Base-by-base conservation (phyloP, 2,888 invertebrate species). In the Brachypalpus laphriformis region DNA sequence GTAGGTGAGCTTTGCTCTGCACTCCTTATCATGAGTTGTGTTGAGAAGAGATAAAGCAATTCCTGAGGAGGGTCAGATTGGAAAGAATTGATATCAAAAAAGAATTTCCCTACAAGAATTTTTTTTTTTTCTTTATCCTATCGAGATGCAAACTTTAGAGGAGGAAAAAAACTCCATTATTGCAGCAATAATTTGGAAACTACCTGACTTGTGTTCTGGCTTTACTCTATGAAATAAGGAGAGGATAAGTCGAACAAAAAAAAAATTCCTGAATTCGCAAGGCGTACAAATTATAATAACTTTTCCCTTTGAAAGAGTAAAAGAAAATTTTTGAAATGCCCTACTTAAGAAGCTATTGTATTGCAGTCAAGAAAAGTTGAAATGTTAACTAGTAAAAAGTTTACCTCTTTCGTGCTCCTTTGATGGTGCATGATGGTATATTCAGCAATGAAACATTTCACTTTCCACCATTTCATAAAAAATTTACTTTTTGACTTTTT, bases 1-100 rank as follows among this genome's bases (percentile, higher is more conserved):
- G 6, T 45, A 54, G 28, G 18, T 51, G 11, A 18, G 18, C 37
- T 42, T 3, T n/a, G 5, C 9, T n/a, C 5, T 28, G 4, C 20
- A 22, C 25, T 40, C 16, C 20, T 37, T 45, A 51, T 31, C 61
- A 51, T 5, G 34, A 11, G 6, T 14, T 14, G 31, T 54, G 74
- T 56, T 74, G 45, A 65, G 8, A 54, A 56, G 31, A 74, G 37
- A 59, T 65, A 74, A 74, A 34, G 25, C 51, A 42, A 56, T 74
- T 45, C 22, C 22, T 34, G 45, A 54, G 16, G 34, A 56, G 34
- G 63, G 45, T 65, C 63, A 34, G 54, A 74, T 63, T 74, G 31
- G 16, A 31, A 61, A 20, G 14, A 74, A 65, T 63, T 56, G 71
- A 59, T 25, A 71, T 16, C 68, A 20, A n/a, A 25, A 25, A 66